phyloP scores from a whole-genome alignment of 2,888 invertebrate genomes.

The Unio delphinus region DNA sequence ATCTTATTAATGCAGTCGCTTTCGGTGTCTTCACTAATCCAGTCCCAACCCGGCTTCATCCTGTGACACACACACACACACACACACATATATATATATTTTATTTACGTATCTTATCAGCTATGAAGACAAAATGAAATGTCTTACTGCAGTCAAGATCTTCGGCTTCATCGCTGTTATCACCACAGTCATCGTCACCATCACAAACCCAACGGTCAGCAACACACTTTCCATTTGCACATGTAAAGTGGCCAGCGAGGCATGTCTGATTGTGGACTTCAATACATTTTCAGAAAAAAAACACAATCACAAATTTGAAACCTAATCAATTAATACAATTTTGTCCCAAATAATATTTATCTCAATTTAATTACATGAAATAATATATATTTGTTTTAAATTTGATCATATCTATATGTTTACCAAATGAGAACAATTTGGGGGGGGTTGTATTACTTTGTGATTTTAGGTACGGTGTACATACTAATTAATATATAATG shows the following conservation, averaged over 20 bases:
- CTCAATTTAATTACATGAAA: too few relatives aligned
- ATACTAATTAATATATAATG: too few relatives aligned
- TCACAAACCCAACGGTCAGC: conserved; percentile 80
- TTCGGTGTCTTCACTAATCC: too few relatives aligned
- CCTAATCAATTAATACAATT: too few relatives aligned
- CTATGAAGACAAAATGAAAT: too few relatives aligned
- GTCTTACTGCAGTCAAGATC: conserved; percentile 53
- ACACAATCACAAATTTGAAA: neutral
- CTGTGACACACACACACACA: too few relatives aligned
- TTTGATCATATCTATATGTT: neutral
- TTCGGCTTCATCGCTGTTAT: conserved; percentile 73
- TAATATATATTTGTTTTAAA: neutral
- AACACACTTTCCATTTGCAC: conserved; percentile 66
- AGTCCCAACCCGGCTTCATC: too few relatives aligned
- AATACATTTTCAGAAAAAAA: conserved; percentile 26
- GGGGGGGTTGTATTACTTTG: too few relatives aligned
- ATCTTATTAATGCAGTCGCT: too few relatives aligned
- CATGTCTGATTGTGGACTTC: conserved; percentile 50
- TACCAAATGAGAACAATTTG: conserved; percentile 1
- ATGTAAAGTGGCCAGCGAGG: conserved; percentile 74
- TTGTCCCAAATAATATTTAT: too few relatives aligned
- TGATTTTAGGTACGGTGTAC: too few relatives aligned
- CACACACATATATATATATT: too few relatives aligned
- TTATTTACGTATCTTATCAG: conserved; percentile 14
- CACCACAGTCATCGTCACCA: conserved; percentile 96